These are phyloP conservation scores for Pelodytes ibericus DNA, from an alignment of 2,797 vertebrate genomes.

Conservation along the genomic window DNA sequence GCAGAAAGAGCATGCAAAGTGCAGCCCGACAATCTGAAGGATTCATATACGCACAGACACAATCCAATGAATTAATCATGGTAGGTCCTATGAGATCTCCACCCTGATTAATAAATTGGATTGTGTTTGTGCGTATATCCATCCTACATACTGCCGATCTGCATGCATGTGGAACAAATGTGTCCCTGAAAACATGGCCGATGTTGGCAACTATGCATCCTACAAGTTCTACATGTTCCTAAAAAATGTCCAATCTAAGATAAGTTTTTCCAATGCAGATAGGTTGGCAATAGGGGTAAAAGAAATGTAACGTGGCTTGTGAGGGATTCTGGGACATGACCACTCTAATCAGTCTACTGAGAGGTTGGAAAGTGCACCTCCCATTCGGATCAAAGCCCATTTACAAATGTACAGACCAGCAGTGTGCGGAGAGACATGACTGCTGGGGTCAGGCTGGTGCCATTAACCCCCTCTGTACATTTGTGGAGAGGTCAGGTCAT, in stretches of 20 bases:
- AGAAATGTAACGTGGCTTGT: neutral
- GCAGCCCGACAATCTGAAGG: too few relatives aligned
- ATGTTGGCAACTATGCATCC: too few relatives aligned
- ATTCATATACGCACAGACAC: too few relatives aligned
- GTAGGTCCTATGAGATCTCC: too few relatives aligned
- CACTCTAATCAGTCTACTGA: constrained; percentile 56
- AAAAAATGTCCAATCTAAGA: neutral
- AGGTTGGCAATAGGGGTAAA: neutral
- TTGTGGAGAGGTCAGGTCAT: constrained; percentile 52
- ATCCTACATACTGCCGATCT: too few relatives aligned
- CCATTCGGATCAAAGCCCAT: constrained; percentile 56
- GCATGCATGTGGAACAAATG: too few relatives aligned
- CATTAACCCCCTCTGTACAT: constrained; percentile 7
- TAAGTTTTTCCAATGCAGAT: neutral
- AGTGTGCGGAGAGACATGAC: constrained; percentile 8
- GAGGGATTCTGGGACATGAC: constrained; percentile 57
- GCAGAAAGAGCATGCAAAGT: too few relatives aligned
- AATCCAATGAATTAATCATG: too few relatives aligned
- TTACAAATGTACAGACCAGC: constrained; percentile 57
- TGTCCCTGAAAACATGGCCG: too few relatives aligned
- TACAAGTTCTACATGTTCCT: too few relatives aligned
- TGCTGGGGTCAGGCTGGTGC: neutral
- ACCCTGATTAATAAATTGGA: too few relatives aligned
- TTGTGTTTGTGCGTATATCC: too few relatives aligned
- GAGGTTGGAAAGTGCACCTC: constrained; percentile 57